These are phyloP conservation scores for Carabus problematicus DNA, from an alignment of 2,888 invertebrate genomes.

Conservation along the genomic window DNA sequence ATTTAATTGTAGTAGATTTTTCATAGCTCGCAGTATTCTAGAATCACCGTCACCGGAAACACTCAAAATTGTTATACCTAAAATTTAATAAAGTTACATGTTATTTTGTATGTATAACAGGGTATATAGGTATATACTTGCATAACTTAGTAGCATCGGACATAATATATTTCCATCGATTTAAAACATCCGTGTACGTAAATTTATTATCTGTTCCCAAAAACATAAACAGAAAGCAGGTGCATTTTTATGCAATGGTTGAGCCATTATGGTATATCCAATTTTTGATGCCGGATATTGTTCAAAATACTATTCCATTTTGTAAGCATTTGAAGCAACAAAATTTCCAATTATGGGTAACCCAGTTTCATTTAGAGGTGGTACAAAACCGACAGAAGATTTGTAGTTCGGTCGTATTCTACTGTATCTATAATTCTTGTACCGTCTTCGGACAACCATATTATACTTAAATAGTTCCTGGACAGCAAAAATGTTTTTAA, in stretches of 20 bases:
- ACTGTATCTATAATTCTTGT: conserved; percentile 10
- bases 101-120: conserved; percentile 1
- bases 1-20: not conserved
- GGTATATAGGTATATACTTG: not conserved
- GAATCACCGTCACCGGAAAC: conserved; percentile 8
- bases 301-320: not conserved
- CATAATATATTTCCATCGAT: conserved; percentile 16
- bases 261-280: too few species aligned
- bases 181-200: not conserved
- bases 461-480: not conserved
- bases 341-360: not conserved
- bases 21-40: conserved; percentile 9
- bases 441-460: conserved; percentile 15
- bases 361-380: conserved; percentile 2
- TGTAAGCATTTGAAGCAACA: not conserved
- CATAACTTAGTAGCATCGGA: conserved; percentile 6
- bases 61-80: conserved; percentile 1
- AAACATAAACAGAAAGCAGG: conserved; percentile 5
- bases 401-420: conserved; percentile 2
- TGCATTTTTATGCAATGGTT: not conserved
- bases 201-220: too few species aligned
- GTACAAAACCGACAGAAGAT: conserved; percentile 9
- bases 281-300: too few species aligned
- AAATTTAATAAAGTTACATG: not conserved
- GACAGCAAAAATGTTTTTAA: too few species aligned